phyloP scores from a whole-genome alignment of 2,888 invertebrate species.

The Theretra japonica region DNA sequence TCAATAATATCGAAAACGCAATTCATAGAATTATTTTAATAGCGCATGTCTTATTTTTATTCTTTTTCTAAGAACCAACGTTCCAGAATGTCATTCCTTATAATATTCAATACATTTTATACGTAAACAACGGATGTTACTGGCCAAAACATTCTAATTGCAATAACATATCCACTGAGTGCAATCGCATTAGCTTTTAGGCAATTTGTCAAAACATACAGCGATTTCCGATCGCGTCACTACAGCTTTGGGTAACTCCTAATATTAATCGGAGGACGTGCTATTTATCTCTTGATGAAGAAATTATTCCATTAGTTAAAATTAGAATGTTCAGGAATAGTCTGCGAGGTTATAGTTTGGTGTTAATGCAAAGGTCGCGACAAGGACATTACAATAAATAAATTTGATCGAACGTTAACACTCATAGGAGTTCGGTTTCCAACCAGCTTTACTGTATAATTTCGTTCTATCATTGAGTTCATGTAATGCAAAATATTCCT shows the following conservation, averaged over 20 bases:
- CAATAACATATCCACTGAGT: constrained; percentile 16
- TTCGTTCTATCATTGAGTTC: no score
- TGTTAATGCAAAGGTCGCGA: no score
- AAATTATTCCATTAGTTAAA: neutral
- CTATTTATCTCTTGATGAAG: neutral
- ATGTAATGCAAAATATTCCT: no score
- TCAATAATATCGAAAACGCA: no score
- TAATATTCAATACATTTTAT: neutral
- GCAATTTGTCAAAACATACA: constrained; percentile 29
- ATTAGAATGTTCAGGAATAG: neutral
- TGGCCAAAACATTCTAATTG: constrained; percentile 26
- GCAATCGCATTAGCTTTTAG: constrained; percentile 29
- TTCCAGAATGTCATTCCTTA: neutral
- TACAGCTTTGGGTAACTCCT: neutral
- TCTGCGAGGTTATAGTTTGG: neutral
- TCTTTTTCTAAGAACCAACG: no score
- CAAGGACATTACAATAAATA: no score
- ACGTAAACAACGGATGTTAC: neutral
- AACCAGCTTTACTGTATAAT: no score
- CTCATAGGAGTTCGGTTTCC: no score
- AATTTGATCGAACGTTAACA: no score
- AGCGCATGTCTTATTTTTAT: no score
- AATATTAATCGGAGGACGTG: neutral
- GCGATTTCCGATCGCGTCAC: constrained; percentile 20
- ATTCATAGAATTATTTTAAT: no score